Conservation (phyloP, 2,113 vertebrate genomes). For the Myrmecophaga tridactyla region DNA sequence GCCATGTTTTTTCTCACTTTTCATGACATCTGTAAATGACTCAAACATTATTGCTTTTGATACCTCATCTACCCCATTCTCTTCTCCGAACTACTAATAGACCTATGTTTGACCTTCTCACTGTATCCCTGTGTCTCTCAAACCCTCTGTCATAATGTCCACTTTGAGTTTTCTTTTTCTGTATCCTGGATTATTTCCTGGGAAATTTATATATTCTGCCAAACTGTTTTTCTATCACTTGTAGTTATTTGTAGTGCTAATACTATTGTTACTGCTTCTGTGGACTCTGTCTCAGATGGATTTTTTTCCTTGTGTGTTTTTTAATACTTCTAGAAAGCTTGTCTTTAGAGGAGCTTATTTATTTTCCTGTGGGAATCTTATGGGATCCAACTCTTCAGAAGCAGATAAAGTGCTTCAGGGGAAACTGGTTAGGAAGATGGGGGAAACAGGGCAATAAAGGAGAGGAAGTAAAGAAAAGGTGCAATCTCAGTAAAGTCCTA, state of each 20-base stretch:
- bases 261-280: slow-evolving; percentile 19
- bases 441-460: not conserved
- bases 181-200: not conserved
- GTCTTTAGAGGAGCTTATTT: slow-evolving; percentile 26
- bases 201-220: not conserved
- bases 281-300: not conserved
- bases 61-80: not conserved
- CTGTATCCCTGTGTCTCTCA: not conserved
- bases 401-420: not conserved
- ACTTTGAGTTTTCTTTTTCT: slow-evolving; percentile 16
- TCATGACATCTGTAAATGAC: not conserved
- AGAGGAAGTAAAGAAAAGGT: not conserved
- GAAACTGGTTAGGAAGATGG: not conserved
- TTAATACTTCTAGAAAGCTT: not conserved
- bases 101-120: not conserved
- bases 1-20: not conserved
- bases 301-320: not conserved
- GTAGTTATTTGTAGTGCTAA: not conserved
- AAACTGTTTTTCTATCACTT: slow-evolving; percentile 21
- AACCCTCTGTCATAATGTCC: not conserved
- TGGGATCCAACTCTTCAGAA: not conserved
- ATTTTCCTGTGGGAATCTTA: not conserved
- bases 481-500: not conserved
- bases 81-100: not conserved
- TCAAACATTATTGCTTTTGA: not conserved